Conservation (phyloP, 1,140 invertebrate genomes). For the Diachasma alloeum region DNA sequence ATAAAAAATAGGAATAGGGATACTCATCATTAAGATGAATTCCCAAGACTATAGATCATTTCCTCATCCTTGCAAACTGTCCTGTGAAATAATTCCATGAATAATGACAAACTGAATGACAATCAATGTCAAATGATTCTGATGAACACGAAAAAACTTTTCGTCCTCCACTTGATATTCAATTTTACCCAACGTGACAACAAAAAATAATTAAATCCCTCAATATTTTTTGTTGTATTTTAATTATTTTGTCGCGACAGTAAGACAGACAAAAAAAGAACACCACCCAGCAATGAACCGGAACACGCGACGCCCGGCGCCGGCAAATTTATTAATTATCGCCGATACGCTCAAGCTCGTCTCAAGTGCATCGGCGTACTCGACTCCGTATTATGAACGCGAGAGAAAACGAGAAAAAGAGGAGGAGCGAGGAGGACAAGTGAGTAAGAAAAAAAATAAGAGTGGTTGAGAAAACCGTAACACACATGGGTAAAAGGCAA, state of each 20-base stretch:
- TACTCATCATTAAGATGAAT: too few relatives aligned
- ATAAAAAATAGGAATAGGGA: too few relatives aligned
- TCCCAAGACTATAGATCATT: too few relatives aligned
- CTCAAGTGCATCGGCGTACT: conserved; percentile 13
- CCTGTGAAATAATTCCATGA: too few relatives aligned
- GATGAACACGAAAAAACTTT: too few relatives aligned
- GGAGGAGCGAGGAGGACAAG: not conserved
- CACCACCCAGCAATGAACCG: conserved; percentile 14
- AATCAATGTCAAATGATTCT: too few relatives aligned
- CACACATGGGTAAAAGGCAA: conserved; percentile 12
- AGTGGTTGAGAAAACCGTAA: conserved; percentile 9
- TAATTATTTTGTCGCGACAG: conserved; percentile 13
- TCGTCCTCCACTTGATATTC: not conserved
- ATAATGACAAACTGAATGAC: too few relatives aligned
- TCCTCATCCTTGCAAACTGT: too few relatives aligned
- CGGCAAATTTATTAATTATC: conserved; percentile 36
- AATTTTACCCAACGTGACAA: not conserved
- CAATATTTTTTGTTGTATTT: conserved; percentile 5
- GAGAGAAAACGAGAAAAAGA: not conserved
- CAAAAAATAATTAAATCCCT: not conserved
- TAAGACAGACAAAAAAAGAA: conserved; percentile 15
- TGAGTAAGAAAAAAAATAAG: not conserved
- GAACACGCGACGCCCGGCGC: conserved; percentile 27
- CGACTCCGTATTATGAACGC: not conserved
- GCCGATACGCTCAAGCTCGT: conserved; percentile 20